phyloP scores from a whole-genome alignment of 2,113 vertebrate genomes.

The Urocynchramus pylzowi region DNA sequence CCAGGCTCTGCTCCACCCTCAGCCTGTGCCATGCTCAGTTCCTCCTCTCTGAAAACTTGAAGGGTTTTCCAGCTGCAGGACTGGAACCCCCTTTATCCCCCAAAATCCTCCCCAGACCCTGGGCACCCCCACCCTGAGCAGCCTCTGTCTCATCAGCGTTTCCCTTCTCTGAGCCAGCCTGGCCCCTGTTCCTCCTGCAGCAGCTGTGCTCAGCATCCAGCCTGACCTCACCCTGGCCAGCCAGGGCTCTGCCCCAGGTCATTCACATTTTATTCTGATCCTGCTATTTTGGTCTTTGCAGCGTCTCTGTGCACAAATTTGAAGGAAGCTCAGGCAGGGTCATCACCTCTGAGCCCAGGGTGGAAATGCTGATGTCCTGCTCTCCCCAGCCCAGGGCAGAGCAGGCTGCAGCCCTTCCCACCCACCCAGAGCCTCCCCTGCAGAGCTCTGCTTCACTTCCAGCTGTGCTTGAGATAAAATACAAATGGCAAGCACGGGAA shows the following conservation, averaged over 20 bases:
- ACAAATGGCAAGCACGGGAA: accelerated
- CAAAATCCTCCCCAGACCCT: no score
- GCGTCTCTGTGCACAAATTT: not conserved
- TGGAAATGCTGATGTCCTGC: not conserved
- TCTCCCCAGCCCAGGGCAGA: accelerated
- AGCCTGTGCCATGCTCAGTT: not conserved
- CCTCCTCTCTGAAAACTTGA: not conserved
- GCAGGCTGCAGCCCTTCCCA: not conserved
- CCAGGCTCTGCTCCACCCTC: not conserved
- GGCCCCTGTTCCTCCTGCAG: not conserved
- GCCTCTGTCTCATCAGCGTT: accelerated
- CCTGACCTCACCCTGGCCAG: not conserved
- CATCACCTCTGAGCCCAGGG: not conserved
- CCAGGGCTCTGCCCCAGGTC: not conserved
- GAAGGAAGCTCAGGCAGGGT: not conserved
- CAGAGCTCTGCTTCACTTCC: not conserved
- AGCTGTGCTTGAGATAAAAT: accelerated
- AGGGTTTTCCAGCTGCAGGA: not conserved
- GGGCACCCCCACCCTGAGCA: not conserved
- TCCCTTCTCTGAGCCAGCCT: not conserved
- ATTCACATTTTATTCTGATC: not conserved
- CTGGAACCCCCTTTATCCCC: not conserved
- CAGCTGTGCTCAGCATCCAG: not conserved
- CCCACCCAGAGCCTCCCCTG: not conserved
- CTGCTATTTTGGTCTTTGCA: not conserved